Base-by-base conservation (phyloP, 1,140 invertebrate species). In the Leptestheria dahalacensis region DNA sequence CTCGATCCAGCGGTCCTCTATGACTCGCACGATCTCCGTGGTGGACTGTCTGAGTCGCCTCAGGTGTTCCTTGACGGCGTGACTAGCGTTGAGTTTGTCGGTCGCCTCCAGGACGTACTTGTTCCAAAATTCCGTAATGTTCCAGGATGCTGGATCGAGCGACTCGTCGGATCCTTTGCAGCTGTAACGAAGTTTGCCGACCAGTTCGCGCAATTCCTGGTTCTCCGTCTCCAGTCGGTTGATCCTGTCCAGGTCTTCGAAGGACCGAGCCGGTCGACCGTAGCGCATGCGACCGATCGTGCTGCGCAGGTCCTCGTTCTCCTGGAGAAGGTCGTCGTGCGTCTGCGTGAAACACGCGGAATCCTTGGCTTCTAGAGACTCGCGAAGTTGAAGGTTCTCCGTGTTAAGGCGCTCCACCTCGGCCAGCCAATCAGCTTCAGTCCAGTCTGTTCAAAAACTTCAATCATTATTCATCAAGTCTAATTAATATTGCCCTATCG, bases 171-270 rank as follows among this genome's bases (percentile, higher is more conserved):
- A 9, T 20, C 9, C 48, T 18, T 33, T 33, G 33, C 53, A 55
- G 53, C 53, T 26, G 33, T 55, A 55, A 15, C 53, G 53, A 10
- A 55, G 26, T 29, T 55, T 55, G 20, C 53, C 53, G 15, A 55
- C 53, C 3, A 25, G n/a, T n/a, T 26, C 25, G 11, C 53, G 53
- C 26, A 55, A 33, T 33, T 55, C 53, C 33, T 55, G 53, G 33
- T 55, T 55, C 21, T 55, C 53, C 20, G 53, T 55, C 33, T 55
- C 26, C 2, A 55, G 28, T 10, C 28, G 23, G 53, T 55, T 55
- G 53, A 55, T 55, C 20, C 12, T 55, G 20, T 55, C 53, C 3
- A 24, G 23, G 28, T 55, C 53, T 55, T 55, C 53, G 11, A 28
- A 26, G 15, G 53, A 55, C 21, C 53, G 25, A 9, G 26, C 33